These are phyloP conservation scores for Strigamia maritima DNA, from an alignment of 2,888 invertebrate genomes.

Conservation along the genomic window DNA sequence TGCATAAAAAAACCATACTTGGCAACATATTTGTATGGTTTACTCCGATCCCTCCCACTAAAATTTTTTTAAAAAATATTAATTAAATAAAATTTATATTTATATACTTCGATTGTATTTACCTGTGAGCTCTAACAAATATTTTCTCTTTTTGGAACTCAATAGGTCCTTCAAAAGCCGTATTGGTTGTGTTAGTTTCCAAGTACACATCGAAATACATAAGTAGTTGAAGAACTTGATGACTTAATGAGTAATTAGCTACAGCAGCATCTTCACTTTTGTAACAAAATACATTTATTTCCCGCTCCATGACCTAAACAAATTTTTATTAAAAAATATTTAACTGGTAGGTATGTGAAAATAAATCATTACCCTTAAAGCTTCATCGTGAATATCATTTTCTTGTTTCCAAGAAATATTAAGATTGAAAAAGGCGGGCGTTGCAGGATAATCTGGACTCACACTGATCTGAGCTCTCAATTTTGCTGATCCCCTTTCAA, in stretches of 20 bases:
- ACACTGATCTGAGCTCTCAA: conserved; percentile 1
- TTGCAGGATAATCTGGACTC: background rate
- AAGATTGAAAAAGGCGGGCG: background rate
- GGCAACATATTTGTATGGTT: conserved; percentile 5
- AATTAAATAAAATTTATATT: background rate
- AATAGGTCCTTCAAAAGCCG: background rate
- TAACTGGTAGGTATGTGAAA: too few species aligned
- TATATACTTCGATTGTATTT: background rate
- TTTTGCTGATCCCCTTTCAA: background rate
- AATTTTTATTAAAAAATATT: background rate
- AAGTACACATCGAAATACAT: conserved; percentile 26
- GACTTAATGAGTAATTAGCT: conserved; percentile 13
- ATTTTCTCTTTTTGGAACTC: conserved; percentile 23
- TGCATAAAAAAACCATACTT: background rate
- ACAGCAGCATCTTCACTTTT: background rate
- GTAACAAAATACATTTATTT: background rate
- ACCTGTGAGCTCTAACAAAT: conserved; percentile 26
- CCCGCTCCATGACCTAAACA: background rate
- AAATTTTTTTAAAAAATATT: background rate
- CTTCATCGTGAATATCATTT: background rate
- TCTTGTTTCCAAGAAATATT: background rate
- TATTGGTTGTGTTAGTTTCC: conserved; percentile 18
- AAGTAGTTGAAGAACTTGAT: background rate
- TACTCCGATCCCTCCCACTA: conserved; percentile 13
- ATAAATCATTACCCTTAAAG: background rate